A percentile compares a stretch with the other conserved stretches of the same genome.
Conservation (phyloP, 2,797 vertebrate species). For the Crocodylus rhombifer region DNA sequence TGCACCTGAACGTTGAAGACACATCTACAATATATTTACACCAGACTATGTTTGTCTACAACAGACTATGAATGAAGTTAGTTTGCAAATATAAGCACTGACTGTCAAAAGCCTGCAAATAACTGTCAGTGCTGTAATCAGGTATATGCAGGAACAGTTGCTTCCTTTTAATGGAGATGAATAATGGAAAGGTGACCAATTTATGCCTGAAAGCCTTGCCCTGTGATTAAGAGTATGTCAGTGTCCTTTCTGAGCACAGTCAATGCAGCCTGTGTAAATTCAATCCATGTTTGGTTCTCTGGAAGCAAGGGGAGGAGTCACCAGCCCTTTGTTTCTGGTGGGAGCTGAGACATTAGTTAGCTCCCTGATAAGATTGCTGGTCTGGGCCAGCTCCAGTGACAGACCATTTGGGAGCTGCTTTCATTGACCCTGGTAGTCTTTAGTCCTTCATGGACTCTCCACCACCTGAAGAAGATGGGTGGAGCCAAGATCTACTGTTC, state of each 20-base stretch:
- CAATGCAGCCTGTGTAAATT: no score
- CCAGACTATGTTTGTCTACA: neutral
- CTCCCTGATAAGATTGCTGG: neutral
- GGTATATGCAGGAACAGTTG: fast-evolving
- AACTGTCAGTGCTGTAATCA: neutral
- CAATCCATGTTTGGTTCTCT: neutral
- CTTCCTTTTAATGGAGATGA: neutral
- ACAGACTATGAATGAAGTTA: neutral
- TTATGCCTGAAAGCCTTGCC: fast-evolving
- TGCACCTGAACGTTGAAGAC: neutral
- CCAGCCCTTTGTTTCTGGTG: neutral
- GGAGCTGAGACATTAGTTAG: no score
- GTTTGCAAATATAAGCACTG: fast-evolving
- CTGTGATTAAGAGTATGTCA: neutral
- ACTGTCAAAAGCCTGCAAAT: neutral
- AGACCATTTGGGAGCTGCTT: neutral
- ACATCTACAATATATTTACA: neutral
- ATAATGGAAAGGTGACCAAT: neutral
- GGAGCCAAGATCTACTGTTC: neutral
- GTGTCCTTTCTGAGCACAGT: neutral
- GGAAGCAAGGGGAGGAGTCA: neutral
- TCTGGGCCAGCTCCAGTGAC: neutral
- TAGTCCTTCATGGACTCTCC: no score
- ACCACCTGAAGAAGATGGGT: neutral
- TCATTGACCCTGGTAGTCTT: neutral